A percentile compares a stretch with the other conserved stretches of the same genome.
Evolutionary conservation across 2,888 invertebrate species (phyloP).

Genomic region (Urechis unicinctus): DNA sequence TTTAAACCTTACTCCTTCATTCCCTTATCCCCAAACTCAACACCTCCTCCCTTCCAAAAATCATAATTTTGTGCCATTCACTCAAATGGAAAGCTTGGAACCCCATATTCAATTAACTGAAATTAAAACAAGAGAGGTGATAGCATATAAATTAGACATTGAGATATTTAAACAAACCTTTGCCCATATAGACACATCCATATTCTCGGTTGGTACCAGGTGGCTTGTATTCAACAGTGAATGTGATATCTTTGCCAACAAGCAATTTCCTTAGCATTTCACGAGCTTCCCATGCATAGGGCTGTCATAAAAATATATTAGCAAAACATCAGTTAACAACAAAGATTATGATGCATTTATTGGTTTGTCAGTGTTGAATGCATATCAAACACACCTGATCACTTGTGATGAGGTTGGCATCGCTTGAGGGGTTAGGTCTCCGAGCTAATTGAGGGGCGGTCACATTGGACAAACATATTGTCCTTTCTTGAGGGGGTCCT

Average conservation of each 20-base stretch:
- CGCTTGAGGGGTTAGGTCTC: slow-evolving; percentile 58
- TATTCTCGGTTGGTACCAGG: slow-evolving; percentile 73
- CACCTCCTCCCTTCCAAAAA: no score
- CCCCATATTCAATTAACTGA: not conserved
- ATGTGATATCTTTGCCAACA: slow-evolving; percentile 86
- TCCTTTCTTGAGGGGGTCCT: slow-evolving; percentile 81
- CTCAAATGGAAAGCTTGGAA: no score
- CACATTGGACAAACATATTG: slow-evolving; percentile 82
- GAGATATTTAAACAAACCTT: no score
- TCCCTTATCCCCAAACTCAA: no score
- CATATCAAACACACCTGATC: slow-evolving; percentile 53
- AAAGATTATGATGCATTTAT: no score
- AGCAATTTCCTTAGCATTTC: slow-evolving; percentile 92
- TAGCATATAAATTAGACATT: no score
- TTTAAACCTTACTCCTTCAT: no score
- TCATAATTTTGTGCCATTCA: no score
- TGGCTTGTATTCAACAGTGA: slow-evolving; percentile 71
- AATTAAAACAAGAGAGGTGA: no score
- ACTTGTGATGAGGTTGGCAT: slow-evolving; percentile 33
- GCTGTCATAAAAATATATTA: slow-evolving; percentile 53
- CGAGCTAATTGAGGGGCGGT: slow-evolving; percentile 85
- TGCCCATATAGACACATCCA: slow-evolving; percentile 78
- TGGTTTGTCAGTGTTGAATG: no score
- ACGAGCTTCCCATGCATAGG: slow-evolving; percentile 96
- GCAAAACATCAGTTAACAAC: not conserved